Percentiles rank a stretch among this genome's conserved stretches.
Conservation (phyloP, 2,113 vertebrate genomes). For the Noctilio leporinus region DNA sequence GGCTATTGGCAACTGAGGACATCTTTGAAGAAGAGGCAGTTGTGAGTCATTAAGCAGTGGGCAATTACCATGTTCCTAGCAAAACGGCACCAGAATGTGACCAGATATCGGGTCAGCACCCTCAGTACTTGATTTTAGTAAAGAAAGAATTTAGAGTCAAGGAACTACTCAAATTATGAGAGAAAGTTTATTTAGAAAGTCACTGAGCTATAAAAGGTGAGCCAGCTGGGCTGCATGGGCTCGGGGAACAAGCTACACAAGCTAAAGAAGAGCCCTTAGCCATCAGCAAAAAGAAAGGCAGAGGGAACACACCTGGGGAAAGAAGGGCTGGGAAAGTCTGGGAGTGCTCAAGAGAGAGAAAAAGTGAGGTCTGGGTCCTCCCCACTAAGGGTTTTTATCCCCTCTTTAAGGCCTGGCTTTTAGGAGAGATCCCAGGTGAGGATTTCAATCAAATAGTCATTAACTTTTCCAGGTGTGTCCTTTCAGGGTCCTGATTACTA, state of each 20-base stretch:
- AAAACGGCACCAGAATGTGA: not conserved
- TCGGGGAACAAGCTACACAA: not conserved
- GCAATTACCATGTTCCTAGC: not conserved
- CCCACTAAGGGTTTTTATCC: not conserved
- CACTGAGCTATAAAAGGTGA: not conserved
- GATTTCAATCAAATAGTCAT: not conserved
- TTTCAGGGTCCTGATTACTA: not conserved
- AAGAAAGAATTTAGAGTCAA: not conserved
- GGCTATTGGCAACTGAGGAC: not conserved
- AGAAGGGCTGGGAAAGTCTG: not conserved
- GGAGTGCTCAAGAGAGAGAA: not conserved
- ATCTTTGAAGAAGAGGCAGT: not conserved
- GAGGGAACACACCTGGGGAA: not conserved
- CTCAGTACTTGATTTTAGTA: not conserved
- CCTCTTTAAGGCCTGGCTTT: not conserved
- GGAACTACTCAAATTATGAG: not conserved
- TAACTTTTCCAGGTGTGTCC: not conserved
- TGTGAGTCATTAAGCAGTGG: not conserved
- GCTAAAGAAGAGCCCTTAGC: not conserved
- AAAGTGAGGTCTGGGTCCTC: not conserved
- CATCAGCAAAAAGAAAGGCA: not conserved
- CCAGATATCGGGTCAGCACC: not conserved
- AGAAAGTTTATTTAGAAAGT: not conserved
- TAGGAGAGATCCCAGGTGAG: not conserved
- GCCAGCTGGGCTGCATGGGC: not conserved